Evolutionary conservation across 30 jellyfish, hydroid and myxozoan species (phyloP).

Genomic region (Euphysa ruthae): DNA sequence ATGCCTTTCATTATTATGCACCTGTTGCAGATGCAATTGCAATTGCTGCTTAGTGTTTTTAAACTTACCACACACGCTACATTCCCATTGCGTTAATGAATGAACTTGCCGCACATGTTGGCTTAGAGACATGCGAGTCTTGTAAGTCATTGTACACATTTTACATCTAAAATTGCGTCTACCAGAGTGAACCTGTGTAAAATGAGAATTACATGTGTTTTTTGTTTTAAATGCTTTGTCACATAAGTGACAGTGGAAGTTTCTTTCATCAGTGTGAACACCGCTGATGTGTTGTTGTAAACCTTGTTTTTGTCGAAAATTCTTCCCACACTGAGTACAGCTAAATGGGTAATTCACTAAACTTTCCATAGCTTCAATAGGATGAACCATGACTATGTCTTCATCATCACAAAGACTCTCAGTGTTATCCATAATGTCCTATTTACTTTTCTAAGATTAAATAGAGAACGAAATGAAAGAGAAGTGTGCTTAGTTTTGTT

Average conservation of each 20-base stretch:
- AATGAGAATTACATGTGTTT: not conserved
- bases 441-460: too few species aligned
- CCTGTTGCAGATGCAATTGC: not conserved
- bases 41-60: not conserved
- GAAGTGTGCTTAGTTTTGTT: too few species aligned
- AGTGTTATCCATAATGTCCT: too few species aligned
- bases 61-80: not conserved
- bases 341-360: not conserved
- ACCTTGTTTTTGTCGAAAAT: not conserved
- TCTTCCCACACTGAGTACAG: not conserved
- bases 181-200: not conserved
- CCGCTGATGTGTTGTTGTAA: not conserved
- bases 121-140: not conserved
- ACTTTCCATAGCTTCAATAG: too few species aligned
- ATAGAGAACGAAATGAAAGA: too few species aligned
- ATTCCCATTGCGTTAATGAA: not conserved
- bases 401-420: too few species aligned
- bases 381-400: too few species aligned
- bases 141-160: not conserved
- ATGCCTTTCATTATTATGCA: not conserved
- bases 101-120: not conserved
- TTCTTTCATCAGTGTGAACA: not conserved
- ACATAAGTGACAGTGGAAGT: not conserved
- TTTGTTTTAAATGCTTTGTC: not conserved
- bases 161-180: not conserved